phyloP scores from a whole-genome alignment of 2,888 invertebrate species.

The Leucophora obtusa region DNA sequence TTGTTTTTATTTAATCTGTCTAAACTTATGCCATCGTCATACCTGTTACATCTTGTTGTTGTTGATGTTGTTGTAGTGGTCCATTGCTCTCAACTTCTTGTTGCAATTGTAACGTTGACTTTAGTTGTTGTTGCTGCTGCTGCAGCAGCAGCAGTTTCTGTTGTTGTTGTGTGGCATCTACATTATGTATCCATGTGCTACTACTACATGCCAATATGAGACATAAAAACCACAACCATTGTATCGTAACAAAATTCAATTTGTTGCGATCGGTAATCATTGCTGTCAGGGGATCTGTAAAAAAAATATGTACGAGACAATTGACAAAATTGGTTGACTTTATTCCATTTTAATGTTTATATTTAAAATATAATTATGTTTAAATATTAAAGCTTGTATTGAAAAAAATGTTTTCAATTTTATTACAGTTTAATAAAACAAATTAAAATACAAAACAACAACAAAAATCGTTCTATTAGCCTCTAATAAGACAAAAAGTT shows the following conservation, averaged over 20 bases:
- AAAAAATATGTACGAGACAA: conserved; percentile 35
- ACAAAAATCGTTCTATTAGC: too few species aligned
- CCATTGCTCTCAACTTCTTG: conserved; percentile 56
- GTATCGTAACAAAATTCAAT: conserved; percentile 73
- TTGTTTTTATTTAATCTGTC: conserved; percentile 2
- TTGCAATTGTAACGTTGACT: conserved; percentile 49
- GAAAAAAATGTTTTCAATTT: too few species aligned
- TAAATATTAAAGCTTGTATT: too few species aligned
- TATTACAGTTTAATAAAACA: too few species aligned
- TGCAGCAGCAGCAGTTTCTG: conserved; percentile 53
- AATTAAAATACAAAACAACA: too few species aligned
- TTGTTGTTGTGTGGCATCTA: conserved; percentile 51
- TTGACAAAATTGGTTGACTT: conserved; percentile 49
- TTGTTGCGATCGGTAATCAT: conserved; percentile 76
- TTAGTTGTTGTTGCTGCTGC: conserved; percentile 65
- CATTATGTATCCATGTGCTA: conserved; percentile 49
- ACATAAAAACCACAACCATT: conserved; percentile 66
- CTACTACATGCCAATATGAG: conserved; percentile 49
- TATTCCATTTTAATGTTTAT: conserved; percentile 23
- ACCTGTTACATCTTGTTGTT: conserved; percentile 60
- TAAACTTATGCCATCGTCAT: conserved; percentile 48
- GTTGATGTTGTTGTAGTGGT: conserved; percentile 33
- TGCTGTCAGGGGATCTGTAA: conserved; percentile 69
- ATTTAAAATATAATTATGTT: conserved; percentile 37
- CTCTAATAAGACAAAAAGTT: too few species aligned